Evolutionary conservation across 2,797 vertebrate genomes (phyloP).

Genomic region (Gymnothorax reevesii): DNA sequence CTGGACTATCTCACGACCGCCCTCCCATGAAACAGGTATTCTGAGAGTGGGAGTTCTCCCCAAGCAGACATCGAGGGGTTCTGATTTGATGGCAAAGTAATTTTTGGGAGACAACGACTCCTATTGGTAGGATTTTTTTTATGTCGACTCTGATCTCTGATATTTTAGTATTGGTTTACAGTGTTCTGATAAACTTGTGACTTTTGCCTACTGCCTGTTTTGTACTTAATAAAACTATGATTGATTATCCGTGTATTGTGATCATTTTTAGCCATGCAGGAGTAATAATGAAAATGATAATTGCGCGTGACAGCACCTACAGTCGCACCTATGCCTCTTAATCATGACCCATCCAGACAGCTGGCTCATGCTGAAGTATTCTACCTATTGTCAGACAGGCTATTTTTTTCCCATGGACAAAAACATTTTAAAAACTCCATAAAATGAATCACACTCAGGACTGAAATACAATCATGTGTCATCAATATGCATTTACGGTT

Average conservation of each 20-base stretch:
- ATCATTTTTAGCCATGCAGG: neutral
- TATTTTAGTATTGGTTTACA: slow-evolving; percentile 17
- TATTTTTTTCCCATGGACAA: too few relatives aligned
- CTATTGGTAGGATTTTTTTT: slow-evolving; percentile 8
- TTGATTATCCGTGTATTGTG: slow-evolving; percentile 10
- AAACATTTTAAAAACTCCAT: too few relatives aligned
- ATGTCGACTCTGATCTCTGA: slow-evolving; percentile 2
- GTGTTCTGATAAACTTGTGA: slow-evolving; percentile 18
- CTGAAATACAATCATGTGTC: neutral
- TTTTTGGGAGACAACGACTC: neutral
- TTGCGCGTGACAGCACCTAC: neutral
- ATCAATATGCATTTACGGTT: neutral
- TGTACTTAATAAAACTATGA: slow-evolving; percentile 26
- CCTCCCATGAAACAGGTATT: too few relatives aligned
- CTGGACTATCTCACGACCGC: too few relatives aligned
- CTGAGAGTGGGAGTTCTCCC: too few relatives aligned
- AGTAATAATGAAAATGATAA: neutral
- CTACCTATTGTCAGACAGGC: too few relatives aligned
- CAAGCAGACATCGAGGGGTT: neutral
- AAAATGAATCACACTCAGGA: too few relatives aligned
- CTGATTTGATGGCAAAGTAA: neutral
- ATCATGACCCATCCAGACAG: too few relatives aligned
- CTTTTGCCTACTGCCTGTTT: neutral
- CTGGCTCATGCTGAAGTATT: too few relatives aligned
- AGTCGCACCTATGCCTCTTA: too few relatives aligned